phyloP scores from a whole-genome alignment of 2,888 invertebrate genomes.

The Steinernema hermaphroditum region DNA sequence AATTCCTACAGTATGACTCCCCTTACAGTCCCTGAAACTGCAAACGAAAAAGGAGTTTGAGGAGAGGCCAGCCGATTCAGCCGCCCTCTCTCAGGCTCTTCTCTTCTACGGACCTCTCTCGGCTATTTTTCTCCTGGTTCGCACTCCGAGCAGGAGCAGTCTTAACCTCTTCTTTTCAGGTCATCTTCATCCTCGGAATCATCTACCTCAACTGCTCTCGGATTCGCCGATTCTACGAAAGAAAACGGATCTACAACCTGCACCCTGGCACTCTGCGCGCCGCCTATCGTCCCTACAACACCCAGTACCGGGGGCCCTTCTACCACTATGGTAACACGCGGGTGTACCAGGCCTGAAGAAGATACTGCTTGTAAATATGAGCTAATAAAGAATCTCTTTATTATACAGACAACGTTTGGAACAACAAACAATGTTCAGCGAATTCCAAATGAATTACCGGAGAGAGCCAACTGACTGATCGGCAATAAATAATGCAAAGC shows the following conservation, averaged over 20 bases:
- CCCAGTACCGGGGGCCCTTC: constrained; percentile 13
- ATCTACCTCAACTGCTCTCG: constrained; percentile 55
- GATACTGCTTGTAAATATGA: not conserved
- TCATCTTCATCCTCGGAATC: constrained; percentile 47
- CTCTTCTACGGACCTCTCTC: constrained; percentile 19
- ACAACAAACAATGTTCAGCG: constrained; percentile 9
- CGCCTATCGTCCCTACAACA: constrained; percentile 14
- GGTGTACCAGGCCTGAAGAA: constrained; percentile 7
- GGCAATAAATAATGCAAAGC: constrained; percentile 24
- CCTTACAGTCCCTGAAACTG: not conserved
- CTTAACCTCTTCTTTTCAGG: constrained; percentile 40
- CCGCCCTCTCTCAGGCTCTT: not conserved
- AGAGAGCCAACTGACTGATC: constrained; percentile 22
- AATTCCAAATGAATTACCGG: constrained; percentile 30
- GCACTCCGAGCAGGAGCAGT: too few species aligned
- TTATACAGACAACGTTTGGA: not conserved
- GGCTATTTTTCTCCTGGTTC: constrained; percentile 7
- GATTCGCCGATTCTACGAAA: constrained; percentile 48
- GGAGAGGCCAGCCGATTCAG: not conserved
- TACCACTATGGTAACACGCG: constrained; percentile 21
- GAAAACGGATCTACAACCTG: constrained; percentile 29
- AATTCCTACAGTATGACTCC: not conserved
- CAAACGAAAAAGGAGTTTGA: not conserved
- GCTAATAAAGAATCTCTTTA: constrained; percentile 28
- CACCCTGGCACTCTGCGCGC: constrained; percentile 1